A percentile compares a stretch with the other conserved stretches of the same genome.
Conservation (phyloP, 2,797 vertebrate species). For the Mionectes olivaceus region DNA sequence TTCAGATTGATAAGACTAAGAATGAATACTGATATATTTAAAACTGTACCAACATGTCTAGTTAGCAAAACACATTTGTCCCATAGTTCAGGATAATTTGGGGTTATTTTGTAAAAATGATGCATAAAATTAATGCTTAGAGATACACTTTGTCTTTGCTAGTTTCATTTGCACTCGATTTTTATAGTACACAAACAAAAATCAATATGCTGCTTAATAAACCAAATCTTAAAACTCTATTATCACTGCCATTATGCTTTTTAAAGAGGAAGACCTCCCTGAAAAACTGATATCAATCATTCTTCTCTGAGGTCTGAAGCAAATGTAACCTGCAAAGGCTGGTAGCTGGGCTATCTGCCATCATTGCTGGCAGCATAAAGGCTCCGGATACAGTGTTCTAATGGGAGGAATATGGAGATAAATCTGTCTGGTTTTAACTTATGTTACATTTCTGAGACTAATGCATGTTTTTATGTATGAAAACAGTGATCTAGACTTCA, state of each 20-base stretch:
- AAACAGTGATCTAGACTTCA: neutral
- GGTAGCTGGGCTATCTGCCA: slow-evolving; percentile 67
- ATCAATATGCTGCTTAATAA: slow-evolving; percentile 9
- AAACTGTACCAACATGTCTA: neutral
- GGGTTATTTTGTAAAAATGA: neutral
- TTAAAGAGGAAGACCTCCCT: slow-evolving; percentile 6
- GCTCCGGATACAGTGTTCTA: slow-evolving; percentile 14
- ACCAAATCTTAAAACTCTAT: slow-evolving; percentile 6
- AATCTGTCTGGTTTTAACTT: slow-evolving; percentile 41
- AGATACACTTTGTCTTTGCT: neutral
- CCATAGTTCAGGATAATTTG: neutral
- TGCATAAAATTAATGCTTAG: slow-evolving; percentile 18
- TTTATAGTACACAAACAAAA: neutral
- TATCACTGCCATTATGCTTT: slow-evolving; percentile 9
- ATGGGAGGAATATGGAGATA: slow-evolving; percentile 26
- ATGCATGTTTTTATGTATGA: neutral
- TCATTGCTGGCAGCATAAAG: slow-evolving; percentile 51
- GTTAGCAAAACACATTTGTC: neutral
- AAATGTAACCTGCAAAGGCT: slow-evolving; percentile 64
- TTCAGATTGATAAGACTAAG: neutral
- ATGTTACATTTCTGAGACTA: neutral
- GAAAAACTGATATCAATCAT: slow-evolving; percentile 59
- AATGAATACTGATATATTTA: neutral
- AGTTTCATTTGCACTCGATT: neutral
- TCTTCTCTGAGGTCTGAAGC: slow-evolving; percentile 46